A percentile compares a stretch with the other conserved stretches of the same genome.
Evolutionary conservation across 2,888 invertebrate species (phyloP).

Genomic region (Papilio elwesi): DNA sequence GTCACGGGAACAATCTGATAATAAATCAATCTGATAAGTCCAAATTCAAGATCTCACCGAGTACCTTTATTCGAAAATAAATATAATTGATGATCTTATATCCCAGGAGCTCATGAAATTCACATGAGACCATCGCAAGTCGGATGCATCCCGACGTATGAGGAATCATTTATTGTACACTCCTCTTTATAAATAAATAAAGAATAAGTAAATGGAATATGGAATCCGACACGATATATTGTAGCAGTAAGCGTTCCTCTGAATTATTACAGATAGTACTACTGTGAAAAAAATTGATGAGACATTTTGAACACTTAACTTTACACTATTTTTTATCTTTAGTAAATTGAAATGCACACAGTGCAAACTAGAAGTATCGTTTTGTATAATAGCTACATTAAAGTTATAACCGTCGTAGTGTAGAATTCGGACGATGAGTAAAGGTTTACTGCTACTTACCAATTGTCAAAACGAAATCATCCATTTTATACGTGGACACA

Average conservation of each 20-base stretch:
- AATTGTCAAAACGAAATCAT: no score
- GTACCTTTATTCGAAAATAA: constrained; percentile 30
- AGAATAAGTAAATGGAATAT: neutral
- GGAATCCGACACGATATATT: neutral
- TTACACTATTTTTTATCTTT: no score
- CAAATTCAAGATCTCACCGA: constrained; percentile 8
- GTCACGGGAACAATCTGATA: constrained; percentile 22
- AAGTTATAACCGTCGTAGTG: no score
- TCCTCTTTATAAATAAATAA: neutral
- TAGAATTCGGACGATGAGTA: no score
- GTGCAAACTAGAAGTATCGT: no score
- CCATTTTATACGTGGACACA: no score
- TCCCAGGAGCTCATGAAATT: constrained; percentile 33
- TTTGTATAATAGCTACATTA: no score
- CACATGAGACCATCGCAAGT: constrained; percentile 18
- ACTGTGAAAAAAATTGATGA: neutral
- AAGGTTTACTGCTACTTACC: no score
- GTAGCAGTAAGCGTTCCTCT: neutral
- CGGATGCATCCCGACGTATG: constrained; percentile 22
- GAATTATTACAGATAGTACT: neutral
- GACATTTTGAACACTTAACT: neutral
- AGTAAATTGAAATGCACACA: no score
- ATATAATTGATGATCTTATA: constrained; percentile 32
- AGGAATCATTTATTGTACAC: constrained; percentile 25
- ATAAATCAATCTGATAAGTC: constrained; percentile 21